These are phyloP conservation scores for Macroglossus sobrinus DNA, from an alignment of 2,113 vertebrate genomes.

Conservation along the genomic window DNA sequence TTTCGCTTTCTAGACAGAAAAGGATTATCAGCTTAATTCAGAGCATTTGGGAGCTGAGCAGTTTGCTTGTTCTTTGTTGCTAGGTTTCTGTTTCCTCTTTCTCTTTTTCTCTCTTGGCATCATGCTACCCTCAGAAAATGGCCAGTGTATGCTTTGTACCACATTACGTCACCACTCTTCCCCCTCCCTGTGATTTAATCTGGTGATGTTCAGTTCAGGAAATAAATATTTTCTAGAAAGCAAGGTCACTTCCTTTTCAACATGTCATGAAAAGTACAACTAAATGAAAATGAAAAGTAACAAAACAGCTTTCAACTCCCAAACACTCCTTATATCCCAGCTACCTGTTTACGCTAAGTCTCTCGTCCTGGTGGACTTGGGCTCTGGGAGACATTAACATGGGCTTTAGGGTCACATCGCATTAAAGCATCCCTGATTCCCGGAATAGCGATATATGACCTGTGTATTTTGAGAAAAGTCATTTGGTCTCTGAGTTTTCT, in stretches of 20 bases:
- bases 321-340: neutral
- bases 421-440: neutral
- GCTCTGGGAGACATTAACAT: neutral
- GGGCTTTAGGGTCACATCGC: neutral
- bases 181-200: neutral
- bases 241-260: neutral
- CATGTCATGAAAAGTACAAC: neutral
- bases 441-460: neutral
- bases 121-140: neutral
- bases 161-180: neutral
- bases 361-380: neutral
- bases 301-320: neutral
- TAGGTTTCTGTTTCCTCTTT: neutral
- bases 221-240: conserved; percentile 24
- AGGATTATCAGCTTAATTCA: neutral
- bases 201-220: neutral
- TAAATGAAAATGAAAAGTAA: conserved; percentile 24
- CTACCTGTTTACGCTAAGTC: neutral
- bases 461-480: neutral
- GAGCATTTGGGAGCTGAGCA: neutral
- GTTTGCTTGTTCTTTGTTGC: neutral
- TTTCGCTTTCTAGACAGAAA: neutral
- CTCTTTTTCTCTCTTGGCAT: neutral
- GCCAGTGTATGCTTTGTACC: neutral
- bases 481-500: neutral